Percentiles rank a stretch among this genome's conserved stretches.
phyloP scores from a whole-genome alignment of 1,140 invertebrate genomes.

The Euschistus heros region DNA sequence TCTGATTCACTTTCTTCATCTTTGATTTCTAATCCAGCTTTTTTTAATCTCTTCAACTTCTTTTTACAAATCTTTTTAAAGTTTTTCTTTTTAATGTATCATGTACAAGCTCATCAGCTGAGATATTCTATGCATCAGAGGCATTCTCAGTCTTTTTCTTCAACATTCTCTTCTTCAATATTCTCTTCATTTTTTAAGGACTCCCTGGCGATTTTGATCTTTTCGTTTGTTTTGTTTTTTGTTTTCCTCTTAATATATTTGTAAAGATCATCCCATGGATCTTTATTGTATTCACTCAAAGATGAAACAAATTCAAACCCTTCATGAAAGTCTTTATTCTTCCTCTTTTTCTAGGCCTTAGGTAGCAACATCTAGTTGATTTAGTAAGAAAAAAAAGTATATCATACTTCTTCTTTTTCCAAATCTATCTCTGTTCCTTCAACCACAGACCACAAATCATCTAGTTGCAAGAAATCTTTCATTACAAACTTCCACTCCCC shows the following conservation, averaged over 20 bases:
- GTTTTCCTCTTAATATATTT: slow-evolving; percentile 73
- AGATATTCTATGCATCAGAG: too few species aligned
- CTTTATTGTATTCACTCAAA: slow-evolving; percentile 62
- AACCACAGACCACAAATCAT: neutral
- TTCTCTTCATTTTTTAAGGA: slow-evolving; percentile 32
- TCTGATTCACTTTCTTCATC: slow-evolving; percentile 36
- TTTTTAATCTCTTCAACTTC: slow-evolving; percentile 37
- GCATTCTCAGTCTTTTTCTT: neutral
- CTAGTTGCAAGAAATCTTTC: neutral
- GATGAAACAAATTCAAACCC: slow-evolving; percentile 63
- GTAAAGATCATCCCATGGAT: slow-evolving; percentile 74
- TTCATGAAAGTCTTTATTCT: slow-evolving; percentile 58
- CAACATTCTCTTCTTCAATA: neutral
- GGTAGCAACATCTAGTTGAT: too few species aligned
- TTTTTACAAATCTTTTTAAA: slow-evolving; percentile 18
- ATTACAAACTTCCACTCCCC: neutral
- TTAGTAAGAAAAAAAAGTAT: too few species aligned
- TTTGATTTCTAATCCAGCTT: slow-evolving; percentile 35
- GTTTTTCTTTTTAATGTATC: neutral
- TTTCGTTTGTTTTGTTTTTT: slow-evolving; percentile 72
- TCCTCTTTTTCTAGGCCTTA: slow-evolving; percentile 57
- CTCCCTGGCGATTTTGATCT: slow-evolving; percentile 56
- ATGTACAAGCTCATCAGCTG: too few species aligned
- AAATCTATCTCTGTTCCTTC: neutral
- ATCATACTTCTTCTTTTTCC: too few species aligned